Base-by-base conservation (phyloP, 2,888 invertebrate genomes). In the Cephus runcator region DNA sequence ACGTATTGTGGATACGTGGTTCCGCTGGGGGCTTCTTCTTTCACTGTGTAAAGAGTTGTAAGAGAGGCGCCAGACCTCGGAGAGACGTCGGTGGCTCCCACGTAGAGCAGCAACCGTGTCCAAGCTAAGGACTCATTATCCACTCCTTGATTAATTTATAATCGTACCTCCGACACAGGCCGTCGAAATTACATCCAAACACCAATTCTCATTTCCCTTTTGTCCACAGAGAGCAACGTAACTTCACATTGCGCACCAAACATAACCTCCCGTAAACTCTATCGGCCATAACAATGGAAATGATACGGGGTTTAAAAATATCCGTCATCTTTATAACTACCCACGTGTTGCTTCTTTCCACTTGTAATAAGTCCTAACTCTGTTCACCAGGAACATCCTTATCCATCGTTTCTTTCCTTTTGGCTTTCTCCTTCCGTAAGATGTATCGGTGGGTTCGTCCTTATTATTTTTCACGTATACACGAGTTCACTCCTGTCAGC, bases 71-170 rank as follows among this genome's bases (percentile, higher is more conserved):
- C 81, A 84, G 84, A 83, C 84, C 76, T 79, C 81, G 81, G 78
- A 78, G 82, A 84, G 83, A 85, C 84, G 77, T 71, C 73, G 9
- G 23, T 80, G 79, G 83, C 84, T 88, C 88, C 88, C 88, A 88
- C 88, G 88, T 86, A 81, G 84, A 74, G 84, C 88, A 86, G 81
- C 77, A 80, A 88, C 86, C 88, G 88, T 88, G 85, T 88, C 83
- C 81, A 69, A 34, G 73, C 34, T 76, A 73, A 79, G 69, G 31
- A 34, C 73, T 77, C 73, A 74, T 77, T 35, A 35, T 69, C 68
- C 69, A 35, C 35, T 69, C 40, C 75, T 78, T 78, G 71, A 34
- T 75, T 78, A 75, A 78, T 75, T 75, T 71, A n/a, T 69, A 75
- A 75, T 78, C 78, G 71, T 75, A 71, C 71, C 40, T 23, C 40